A percentile compares a stretch with the other conserved stretches of the same genome.
Conservation (phyloP, 2,888 invertebrate species). For the Thymelicus lineola region DNA sequence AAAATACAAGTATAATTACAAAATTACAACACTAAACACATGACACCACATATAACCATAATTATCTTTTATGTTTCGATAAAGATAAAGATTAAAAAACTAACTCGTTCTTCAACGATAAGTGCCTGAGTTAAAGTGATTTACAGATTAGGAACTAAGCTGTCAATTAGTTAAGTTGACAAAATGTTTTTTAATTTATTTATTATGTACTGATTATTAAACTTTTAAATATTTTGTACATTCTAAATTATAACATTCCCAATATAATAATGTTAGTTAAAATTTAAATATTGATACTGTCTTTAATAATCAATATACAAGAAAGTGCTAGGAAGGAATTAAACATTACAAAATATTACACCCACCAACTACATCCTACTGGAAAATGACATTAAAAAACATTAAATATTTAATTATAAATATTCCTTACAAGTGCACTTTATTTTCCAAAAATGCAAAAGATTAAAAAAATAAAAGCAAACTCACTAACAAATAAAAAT, state of each 20-base stretch:
- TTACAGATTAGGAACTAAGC: not conserved
- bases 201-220: no score
- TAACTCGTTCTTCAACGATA: no score
- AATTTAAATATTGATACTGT: no score
- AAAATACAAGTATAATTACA: not conserved
- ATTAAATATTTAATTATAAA: not conserved
- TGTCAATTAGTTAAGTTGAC: no score
- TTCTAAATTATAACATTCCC: no score
- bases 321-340: not conserved
- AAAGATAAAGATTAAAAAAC: not conserved
- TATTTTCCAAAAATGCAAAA: not conserved
- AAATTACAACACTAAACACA: not conserved
- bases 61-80: not conserved
- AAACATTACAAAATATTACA: not conserved
- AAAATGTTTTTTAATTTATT: no score
- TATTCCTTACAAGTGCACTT: constrained; percentile 4
- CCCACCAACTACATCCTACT: not conserved
- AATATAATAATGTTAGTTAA: no score
- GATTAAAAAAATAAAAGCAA: not conserved
- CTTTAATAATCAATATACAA: not conserved
- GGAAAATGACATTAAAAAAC: not conserved
- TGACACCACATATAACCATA: not conserved
- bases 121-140: no score
- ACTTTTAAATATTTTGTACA: no score
- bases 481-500: constrained; percentile 35